Base-by-base conservation (phyloP, 2,888 invertebrate species). In the Apamea anceps region DNA sequence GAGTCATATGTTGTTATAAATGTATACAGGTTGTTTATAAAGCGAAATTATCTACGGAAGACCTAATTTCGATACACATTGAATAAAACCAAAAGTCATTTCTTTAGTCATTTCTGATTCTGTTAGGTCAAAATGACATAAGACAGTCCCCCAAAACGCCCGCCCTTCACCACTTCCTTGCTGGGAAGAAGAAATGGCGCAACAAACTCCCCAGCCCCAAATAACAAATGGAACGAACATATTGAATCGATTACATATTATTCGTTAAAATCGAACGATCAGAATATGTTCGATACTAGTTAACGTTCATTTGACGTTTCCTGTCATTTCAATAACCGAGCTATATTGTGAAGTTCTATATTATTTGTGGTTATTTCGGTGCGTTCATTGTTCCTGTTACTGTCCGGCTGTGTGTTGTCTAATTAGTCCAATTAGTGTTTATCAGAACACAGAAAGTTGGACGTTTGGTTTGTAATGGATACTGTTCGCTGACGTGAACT, bases 191-290 rank as follows among this genome's bases (percentile, higher is more conserved):
- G 48, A 51, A 51, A 6, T 18, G 18, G 51, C 1, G 51, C 18
- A 51, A 18, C 51, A 51, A 51, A 18, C 18, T 18, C 51, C 18
- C 51, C 51, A 7, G 21, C 51, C 51, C 51, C 51, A 21, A 51
- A 51, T 2, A 28, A 37, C 18, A 57, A 57, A 57, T 32, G 51
- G 25, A 57, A n/a, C 21, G 32, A 37, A 77, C 18, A 37, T 66
- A 18, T 62, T 42, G 7, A 62, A 75, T 48, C n/a, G 54, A 57
- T 28, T 42, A 25, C 25, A 48, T n/a, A n/a, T n/a, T n/a, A n/a
- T n/a, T n/a, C n/a, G 3, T 68, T 62, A 28, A 82, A 80, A 68
- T 82, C 5, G 51, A 75, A 81, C 51, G 32, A 32, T 51, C 7
- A n/a, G 45, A 48, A 63, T 57, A 62, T 42, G 15, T 62, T 32